Percentiles rank a stretch among this genome's conserved stretches.
Evolutionary conservation across 2,888 invertebrate genomes (phyloP).

Genomic region (Cerastis leucographa): DNA sequence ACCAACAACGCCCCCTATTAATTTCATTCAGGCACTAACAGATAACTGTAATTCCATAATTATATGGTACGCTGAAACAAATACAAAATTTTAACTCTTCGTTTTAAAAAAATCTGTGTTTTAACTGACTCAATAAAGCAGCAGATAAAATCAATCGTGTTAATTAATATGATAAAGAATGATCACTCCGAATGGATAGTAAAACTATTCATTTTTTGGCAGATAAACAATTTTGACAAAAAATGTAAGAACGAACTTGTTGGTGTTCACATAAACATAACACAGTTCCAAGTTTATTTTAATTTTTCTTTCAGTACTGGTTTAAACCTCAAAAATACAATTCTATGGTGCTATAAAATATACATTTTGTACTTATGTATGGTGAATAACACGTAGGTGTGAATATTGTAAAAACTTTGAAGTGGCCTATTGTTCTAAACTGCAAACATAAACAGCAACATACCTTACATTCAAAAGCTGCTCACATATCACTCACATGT

Average conservation of each 20-base stretch:
- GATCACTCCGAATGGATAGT: not conserved
- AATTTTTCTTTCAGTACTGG: not conserved
- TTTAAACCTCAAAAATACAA: not conserved
- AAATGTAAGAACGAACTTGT: not conserved
- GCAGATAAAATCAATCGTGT: not conserved
- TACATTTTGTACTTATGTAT: not conserved
- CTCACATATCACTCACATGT: not conserved
- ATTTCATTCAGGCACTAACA: not conserved
- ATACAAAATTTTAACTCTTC: not conserved
- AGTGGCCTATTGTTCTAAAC: not conserved
- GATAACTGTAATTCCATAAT: not conserved
- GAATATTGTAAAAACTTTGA: not conserved
- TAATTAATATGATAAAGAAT: not conserved
- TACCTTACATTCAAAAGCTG: not conserved
- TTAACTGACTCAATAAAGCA: not conserved
- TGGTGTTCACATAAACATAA: not conserved
- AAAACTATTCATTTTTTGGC: not conserved
- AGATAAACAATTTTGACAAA: not conserved
- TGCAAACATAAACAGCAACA: not conserved
- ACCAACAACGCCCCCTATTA: not conserved
- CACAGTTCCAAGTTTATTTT: not conserved
- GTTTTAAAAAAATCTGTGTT: not conserved
- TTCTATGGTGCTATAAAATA: not conserved
- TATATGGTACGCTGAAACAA: not conserved
- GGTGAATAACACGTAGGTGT: not conserved